Base-by-base conservation (phyloP, 2,888 invertebrate genomes). In the Drosophila lutescens region DNA sequence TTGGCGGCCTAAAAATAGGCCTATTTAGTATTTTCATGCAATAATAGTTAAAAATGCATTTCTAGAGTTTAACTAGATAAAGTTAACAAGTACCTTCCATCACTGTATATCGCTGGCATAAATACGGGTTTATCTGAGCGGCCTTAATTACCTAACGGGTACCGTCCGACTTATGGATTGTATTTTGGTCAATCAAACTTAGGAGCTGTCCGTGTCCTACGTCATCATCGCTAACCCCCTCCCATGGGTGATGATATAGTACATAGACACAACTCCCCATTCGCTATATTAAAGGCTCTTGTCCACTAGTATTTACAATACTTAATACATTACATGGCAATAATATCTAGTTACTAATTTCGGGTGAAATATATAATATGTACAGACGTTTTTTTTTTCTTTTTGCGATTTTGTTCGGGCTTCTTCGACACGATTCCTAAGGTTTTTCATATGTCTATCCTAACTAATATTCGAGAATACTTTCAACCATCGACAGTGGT, bases 251-350 rank as follows among this genome's bases (percentile, higher is more conserved):
- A 30, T 30, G 30, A 26, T 4, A 26, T 26, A 20, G 9, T 12
- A 13, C 2, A 20, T 7, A 20, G 20, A 23, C 20, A 23, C 2
- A 20, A 13, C 34, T 2, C 20, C 43, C 13, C 20, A 66, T 15
- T 20, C n/a, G 46, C 54, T 65, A 66, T 15, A 6, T 54, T 23
- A 38, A 34, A 20, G 38, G 53, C 66, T 65, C 23, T 20, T 15
- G 53, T 53, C 54, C 66, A 47, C 66, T 47, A 66, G 40, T 66
- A 66, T 54, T 66, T 66, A 66, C 66, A 66, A 54, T 54, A 32
- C 66, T 66, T 66, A 66, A 66, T 66, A 66, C 66, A 66, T 54
- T 66, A 66, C 54, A 66, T 66, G 66, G 66, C 66, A 66, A 66
- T 66, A 40, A 38, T 49, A 44, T 61, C 34, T 63, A 61, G 17